A percentile compares a stretch with the other conserved stretches of the same genome.
Conservation (phyloP, 2,113 vertebrate species). For the Leptocoma aspasia region DNA sequence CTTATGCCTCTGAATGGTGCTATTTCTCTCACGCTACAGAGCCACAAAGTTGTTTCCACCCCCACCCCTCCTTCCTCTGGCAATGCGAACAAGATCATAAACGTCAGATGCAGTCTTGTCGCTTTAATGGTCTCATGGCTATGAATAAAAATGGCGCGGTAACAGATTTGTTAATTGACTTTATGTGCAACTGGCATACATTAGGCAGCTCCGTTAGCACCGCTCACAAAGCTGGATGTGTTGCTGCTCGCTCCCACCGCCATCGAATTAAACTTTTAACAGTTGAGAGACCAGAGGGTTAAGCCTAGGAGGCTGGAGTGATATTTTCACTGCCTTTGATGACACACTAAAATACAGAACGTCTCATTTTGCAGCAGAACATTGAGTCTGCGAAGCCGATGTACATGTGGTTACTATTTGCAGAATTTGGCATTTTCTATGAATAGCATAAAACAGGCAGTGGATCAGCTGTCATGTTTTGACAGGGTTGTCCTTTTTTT, state of each 20-base stretch:
- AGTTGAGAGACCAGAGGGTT: conserved; percentile 60
- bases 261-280: conserved; percentile 55
- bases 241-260: conserved; percentile 19
- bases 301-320: conserved; percentile 67
- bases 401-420: conserved; percentile 78
- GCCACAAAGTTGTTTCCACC: conserved; percentile 39
- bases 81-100: conserved; percentile 59
- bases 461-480: conserved; percentile 74
- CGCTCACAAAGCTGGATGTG: conserved; percentile 10
- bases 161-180: conserved; percentile 66
- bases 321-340: conserved; percentile 73
- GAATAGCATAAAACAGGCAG: conserved; percentile 76
- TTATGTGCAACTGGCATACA: conserved; percentile 40
- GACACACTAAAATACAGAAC: conserved; percentile 72
- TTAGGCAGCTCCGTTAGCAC: conserved; percentile 25
- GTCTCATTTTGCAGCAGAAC: conserved; percentile 71
- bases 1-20: conserved; percentile 5
- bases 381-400: conserved; percentile 61
- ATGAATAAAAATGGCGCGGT: conserved; percentile 66
- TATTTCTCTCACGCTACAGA: background rate
- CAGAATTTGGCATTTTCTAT: conserved; percentile 80
- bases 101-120: conserved; percentile 61
- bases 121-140: conserved; percentile 58
- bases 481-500: conserved; percentile 78
- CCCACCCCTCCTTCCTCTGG: background rate